Evolutionary conservation across 2,888 invertebrate species (phyloP), one percentile per base, ranked within the genome.

Genomic region (Chorisops tibialis): DNA sequence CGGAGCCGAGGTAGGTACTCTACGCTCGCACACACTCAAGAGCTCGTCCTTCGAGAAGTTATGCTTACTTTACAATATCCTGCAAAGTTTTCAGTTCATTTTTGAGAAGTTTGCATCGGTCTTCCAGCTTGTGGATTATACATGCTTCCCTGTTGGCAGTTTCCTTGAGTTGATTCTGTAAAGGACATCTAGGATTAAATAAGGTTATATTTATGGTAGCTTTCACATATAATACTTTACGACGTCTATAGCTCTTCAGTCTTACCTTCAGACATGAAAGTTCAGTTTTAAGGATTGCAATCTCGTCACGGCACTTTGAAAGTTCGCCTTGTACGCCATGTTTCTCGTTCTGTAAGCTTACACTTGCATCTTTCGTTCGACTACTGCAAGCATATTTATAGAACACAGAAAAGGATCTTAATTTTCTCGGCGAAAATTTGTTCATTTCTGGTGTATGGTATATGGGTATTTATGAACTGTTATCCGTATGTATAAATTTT

Each of bases 41-140:
- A n/a, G n/a, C 22, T 56, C 35, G 14, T 49, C 22, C 50, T 49
- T 52, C 24, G 43, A 19, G 48, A 54, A 22, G n/a, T 41, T 54
- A 22, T 54, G 54, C 61, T 58, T 61, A 64, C 64, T 62, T 62
- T 9, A 64, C 48, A 54, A 59, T 59, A 59, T 62, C 50, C 48
- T 62, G 62, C 54, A 64, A 62, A 54, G 59, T 62, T 54, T 62
- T 54, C 49, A 62, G 21, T 59, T 64, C 59, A 37, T 49, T 52
- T 24, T 59, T 48, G 35, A 64, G 62, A 21, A 48, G 52, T 50
- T 62, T 59, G 47, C 64, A 59, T 41, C 59, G 62, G 45, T 64
- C 48, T 30, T 62, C 59, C 11, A 61, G 30, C 14, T 61, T 16
- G 11, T 51, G 47, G 39, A 58, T 58, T 58, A 45, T 58, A 38